phyloP scores from a whole-genome alignment of 2,888 invertebrate genomes.

The Amitus sp. region DNA sequence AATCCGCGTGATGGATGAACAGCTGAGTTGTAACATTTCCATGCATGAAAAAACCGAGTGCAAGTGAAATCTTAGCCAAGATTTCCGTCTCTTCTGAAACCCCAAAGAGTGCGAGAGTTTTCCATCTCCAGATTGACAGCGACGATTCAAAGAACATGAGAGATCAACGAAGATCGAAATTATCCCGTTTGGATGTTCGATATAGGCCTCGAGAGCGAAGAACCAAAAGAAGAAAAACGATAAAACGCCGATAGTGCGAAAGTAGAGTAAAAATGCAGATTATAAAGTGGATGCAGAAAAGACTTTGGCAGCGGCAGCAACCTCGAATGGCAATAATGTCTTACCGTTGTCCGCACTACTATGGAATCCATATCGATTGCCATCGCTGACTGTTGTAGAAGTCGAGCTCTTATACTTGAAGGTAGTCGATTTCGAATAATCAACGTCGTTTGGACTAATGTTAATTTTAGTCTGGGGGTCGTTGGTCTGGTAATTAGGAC shows the following conservation, averaged over 20 bases:
- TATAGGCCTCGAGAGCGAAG: neutral
- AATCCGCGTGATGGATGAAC: no score
- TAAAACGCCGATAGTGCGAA: constrained; percentile 13
- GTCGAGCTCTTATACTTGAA: constrained; percentile 57
- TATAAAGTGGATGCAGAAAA: constrained; percentile 32
- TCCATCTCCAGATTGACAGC: no score
- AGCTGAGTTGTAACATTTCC: no score
- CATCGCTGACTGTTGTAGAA: constrained; percentile 51
- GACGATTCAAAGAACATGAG: no score
- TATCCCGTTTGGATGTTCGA: no score
- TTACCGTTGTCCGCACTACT: constrained; percentile 62
- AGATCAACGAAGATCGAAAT: no score
- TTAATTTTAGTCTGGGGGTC: constrained; percentile 47
- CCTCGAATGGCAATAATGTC: constrained; percentile 46
- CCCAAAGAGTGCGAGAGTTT: no score
- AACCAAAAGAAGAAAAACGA: neutral
- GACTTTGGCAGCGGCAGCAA: constrained; percentile 32
- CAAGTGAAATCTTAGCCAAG: no score
- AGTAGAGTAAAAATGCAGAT: constrained; percentile 19
- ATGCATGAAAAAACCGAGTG: no score
- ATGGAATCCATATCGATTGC: constrained; percentile 52
- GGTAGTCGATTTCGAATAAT: constrained; percentile 56
- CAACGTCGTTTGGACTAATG: constrained; percentile 53
- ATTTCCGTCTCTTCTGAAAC: no score
- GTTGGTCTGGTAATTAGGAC: constrained; percentile 43